Percentiles rank a stretch among this genome's conserved stretches.
phyloP scores from a whole-genome alignment of 2,888 invertebrate genomes.

The Chrysotoxum bicinctum region DNA sequence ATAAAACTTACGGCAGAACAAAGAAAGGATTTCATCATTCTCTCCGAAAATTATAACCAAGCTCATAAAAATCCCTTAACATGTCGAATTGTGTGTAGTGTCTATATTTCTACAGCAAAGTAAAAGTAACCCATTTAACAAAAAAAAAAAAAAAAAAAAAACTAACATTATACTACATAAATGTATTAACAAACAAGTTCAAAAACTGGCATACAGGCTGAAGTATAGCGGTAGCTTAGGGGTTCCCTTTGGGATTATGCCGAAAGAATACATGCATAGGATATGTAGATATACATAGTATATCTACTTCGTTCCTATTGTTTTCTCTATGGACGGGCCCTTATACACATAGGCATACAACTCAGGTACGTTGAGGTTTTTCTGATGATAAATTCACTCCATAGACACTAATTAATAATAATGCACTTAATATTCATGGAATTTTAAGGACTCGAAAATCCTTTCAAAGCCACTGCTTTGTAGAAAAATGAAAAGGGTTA shows the following conservation, averaged over 20 bases:
- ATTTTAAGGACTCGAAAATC: slow-evolving; percentile 71
- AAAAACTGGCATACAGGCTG: neutral
- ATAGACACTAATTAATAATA: slow-evolving; percentile 71
- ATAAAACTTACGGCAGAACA: slow-evolving; percentile 35
- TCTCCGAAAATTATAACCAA: slow-evolving; percentile 26
- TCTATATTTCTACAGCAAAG: neutral
- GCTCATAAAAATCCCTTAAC: slow-evolving; percentile 29
- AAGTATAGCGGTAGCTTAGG: neutral
- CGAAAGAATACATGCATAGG: neutral
- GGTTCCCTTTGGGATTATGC: slow-evolving; percentile 22
- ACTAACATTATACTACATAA: slow-evolving; percentile 8
- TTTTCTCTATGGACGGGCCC: neutral
- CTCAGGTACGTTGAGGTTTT: slow-evolving; percentile 5
- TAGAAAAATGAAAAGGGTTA: slow-evolving; percentile 21
- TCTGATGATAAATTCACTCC: slow-evolving; percentile 62
- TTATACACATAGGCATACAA: neutral
- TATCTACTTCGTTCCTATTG: slow-evolving; percentile 5
- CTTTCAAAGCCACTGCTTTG: slow-evolving; percentile 33
- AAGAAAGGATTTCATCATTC: slow-evolving; percentile 26
- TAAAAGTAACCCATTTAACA: neutral
- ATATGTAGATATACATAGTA: neutral
- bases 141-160: neutral
- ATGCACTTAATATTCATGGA: slow-evolving; percentile 70
- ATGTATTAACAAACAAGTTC: slow-evolving; percentile 12
- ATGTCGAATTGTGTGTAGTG: neutral